These are phyloP conservation scores for Plectrocnemia conspersa DNA, from an alignment of 1,140 invertebrate genomes.

Conservation along the genomic window DNA sequence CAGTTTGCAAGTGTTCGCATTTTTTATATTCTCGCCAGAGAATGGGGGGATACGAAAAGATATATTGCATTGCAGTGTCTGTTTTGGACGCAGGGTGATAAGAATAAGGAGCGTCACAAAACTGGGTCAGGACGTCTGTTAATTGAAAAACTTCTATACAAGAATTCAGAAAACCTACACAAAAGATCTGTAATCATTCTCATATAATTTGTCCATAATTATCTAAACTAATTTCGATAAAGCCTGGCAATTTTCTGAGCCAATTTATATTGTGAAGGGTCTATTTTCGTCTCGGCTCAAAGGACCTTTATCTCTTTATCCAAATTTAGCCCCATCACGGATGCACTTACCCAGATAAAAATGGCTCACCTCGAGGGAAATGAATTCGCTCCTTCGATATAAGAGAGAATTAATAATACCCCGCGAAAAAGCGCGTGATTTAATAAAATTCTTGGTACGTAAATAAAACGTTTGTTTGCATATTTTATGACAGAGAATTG, in stretches of 20 bases:
- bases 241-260: conserved; percentile 1
- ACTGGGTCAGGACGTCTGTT: conserved; percentile 15
- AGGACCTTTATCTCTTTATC: conserved; percentile 15
- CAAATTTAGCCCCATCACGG: conserved; percentile 9
- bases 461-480: no score
- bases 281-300: conserved; percentile 9
- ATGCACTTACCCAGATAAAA: conserved; percentile 17
- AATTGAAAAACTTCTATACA: conserved; percentile 10
- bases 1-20: not conserved
- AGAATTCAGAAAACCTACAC: no score
- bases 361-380: conserved; percentile 8
- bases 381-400: no score
- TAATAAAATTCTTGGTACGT: no score
- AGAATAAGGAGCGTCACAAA: not conserved
- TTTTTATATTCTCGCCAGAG: not conserved
- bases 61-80: not conserved
- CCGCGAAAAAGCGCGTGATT: conserved; percentile 2
- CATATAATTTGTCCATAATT: not conserved
- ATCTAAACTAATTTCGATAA: not conserved
- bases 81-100: not conserved
- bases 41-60: no score
- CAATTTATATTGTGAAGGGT: conserved; percentile 18
- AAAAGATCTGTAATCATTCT: conserved; percentile 4
- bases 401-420: no score
- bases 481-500: no score